phyloP scores from a whole-genome alignment of 2,797 vertebrate genomes.

The Chiloscyllium punctatum region DNA sequence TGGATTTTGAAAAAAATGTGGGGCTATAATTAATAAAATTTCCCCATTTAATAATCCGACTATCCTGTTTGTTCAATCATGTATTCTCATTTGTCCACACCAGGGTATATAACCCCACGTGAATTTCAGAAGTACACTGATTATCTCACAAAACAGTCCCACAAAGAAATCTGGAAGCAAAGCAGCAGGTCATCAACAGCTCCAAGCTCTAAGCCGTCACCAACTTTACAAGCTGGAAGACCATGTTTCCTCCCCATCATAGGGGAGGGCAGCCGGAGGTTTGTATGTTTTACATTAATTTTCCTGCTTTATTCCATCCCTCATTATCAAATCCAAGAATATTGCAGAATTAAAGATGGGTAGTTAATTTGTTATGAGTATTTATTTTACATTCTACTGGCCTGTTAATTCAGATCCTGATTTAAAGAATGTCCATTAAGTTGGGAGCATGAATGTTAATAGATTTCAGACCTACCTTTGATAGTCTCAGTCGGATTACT shows the following conservation, averaged over 20 bases:
- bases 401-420: neutral
- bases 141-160: neutral
- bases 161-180: neutral
- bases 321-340: neutral
- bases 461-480: neutral
- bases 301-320: neutral
- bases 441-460: neutral
- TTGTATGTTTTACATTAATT: neutral
- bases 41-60: neutral
- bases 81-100: neutral
- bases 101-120: neutral
- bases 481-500: neutral
- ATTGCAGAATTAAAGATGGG: neutral
- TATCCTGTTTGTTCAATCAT: neutral
- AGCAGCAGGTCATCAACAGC: neutral
- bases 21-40: neutral
- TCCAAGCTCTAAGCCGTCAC: neutral
- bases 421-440: neutral
- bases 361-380: neutral
- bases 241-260: neutral
- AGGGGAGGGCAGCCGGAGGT: neutral
- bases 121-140: conserved; percentile 26
- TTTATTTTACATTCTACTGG: neutral
- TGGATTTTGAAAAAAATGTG: neutral
- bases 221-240: neutral